A percentile compares a stretch with the other conserved stretches of the same genome.
phyloP scores from a whole-genome alignment of 2,113 vertebrate species.

The Pseudonaja textilis region DNA sequence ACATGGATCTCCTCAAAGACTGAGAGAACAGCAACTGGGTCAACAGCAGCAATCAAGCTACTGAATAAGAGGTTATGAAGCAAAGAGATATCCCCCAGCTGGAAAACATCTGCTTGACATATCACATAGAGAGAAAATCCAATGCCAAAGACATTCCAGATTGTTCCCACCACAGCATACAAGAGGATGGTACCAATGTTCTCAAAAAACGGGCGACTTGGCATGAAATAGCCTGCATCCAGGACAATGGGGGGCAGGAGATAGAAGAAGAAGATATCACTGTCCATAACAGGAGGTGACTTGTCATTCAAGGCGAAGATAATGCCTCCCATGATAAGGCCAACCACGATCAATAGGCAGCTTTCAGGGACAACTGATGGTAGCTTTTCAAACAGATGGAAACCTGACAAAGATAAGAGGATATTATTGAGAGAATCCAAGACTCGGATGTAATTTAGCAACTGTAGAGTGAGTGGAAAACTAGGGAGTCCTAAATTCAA shows the following conservation, averaged over 20 bases:
- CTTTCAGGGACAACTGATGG: slow-evolving; percentile 79
- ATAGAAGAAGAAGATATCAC: slow-evolving; percentile 83
- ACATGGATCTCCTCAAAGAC: slow-evolving; percentile 85
- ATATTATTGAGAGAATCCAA: neutral
- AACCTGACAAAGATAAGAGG: slow-evolving; percentile 56
- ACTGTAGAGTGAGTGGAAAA: neutral
- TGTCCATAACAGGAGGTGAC: slow-evolving; percentile 75
- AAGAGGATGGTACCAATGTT: slow-evolving; percentile 77
- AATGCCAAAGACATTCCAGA: slow-evolving; percentile 80
- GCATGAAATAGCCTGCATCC: slow-evolving; percentile 83
- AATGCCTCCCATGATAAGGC: slow-evolving; percentile 79
- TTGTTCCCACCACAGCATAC: slow-evolving; percentile 72
- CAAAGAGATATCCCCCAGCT: slow-evolving; percentile 74
- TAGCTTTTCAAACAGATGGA: slow-evolving; percentile 79
- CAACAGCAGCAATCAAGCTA: slow-evolving; percentile 77
- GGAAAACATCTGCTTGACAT: slow-evolving; percentile 73
- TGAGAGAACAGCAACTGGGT: slow-evolving; percentile 77
- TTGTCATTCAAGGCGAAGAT: slow-evolving; percentile 76
- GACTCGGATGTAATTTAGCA: neutral
- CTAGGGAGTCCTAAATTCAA: neutral
- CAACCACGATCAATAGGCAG: slow-evolving; percentile 81
- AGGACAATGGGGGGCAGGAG: slow-evolving; percentile 81
- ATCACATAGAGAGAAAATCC: slow-evolving; percentile 78
- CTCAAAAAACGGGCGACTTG: slow-evolving; percentile 78
- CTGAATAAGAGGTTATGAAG: slow-evolving; percentile 82